A percentile compares a stretch with the other conserved stretches of the same genome.
phyloP scores from a whole-genome alignment of 2,113 vertebrate species.

The Camelus dromedarius region DNA sequence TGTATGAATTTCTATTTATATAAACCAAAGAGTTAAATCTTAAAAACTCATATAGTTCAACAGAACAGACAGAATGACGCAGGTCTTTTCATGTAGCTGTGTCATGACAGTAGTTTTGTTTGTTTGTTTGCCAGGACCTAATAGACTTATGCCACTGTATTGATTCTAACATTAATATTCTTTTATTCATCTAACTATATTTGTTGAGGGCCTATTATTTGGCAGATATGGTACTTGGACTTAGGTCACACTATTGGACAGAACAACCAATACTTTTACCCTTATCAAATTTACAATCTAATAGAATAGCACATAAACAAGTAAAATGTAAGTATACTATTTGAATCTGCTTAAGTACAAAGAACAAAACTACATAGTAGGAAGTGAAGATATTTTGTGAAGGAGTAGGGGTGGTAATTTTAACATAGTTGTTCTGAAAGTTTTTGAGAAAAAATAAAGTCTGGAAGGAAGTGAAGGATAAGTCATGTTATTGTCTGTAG shows the following conservation, averaged over 20 bases:
- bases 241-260: neutral
- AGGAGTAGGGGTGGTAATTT: neutral
- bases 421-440: neutral
- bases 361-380: neutral
- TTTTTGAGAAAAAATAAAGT: neutral
- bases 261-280: neutral
- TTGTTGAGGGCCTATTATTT: neutral
- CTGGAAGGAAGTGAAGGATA: neutral
- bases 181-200: neutral
- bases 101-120: neutral
- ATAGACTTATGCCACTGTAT: neutral
- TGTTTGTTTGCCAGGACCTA: neutral
- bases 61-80: neutral
- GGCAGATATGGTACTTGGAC: neutral
- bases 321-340: neutral
- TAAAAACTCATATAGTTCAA: neutral
- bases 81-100: neutral
- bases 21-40: neutral
- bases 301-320: neutral
- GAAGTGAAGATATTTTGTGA: neutral
- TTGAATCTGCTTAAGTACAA: neutral
- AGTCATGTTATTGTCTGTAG: neutral
- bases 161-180: neutral
- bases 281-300: neutral
- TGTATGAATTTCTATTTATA: neutral